Conservation (phyloP, 2,888 invertebrate genomes). For the Xestia rhomboidea region DNA sequence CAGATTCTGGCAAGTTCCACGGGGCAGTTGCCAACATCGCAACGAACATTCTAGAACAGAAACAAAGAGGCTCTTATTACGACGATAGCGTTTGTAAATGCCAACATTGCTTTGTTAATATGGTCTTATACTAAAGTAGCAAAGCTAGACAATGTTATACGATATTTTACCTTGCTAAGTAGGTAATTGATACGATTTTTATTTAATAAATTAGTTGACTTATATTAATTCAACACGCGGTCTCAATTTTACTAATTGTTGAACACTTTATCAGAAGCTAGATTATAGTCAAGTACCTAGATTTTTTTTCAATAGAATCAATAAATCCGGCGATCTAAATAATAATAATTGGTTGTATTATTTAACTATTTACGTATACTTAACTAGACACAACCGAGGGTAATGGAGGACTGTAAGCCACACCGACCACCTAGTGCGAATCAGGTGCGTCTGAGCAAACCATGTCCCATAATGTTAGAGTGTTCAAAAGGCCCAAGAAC, state of each 20-base stretch:
- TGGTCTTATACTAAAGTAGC: background rate
- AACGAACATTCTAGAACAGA: slow-evolving; percentile 64
- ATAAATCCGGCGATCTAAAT: too few species aligned
- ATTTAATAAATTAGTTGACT: background rate
- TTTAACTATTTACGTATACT: too few species aligned
- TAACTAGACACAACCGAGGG: too few species aligned
- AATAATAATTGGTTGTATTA: too few species aligned
- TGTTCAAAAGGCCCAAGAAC: too few species aligned
- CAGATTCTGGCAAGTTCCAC: slow-evolving; percentile 74
- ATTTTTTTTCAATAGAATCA: too few species aligned
- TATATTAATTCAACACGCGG: background rate
- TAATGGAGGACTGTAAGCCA: too few species aligned
- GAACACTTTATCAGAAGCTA: too few species aligned
- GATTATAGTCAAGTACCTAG: too few species aligned
- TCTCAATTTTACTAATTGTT: background rate
- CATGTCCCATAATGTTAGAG: too few species aligned
- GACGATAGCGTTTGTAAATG: slow-evolving; percentile 57
- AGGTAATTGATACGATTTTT: background rate
- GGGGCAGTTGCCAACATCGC: slow-evolving; percentile 69
- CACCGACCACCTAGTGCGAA: too few species aligned
- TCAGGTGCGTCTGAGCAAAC: too few species aligned
- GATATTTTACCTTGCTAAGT: background rate
- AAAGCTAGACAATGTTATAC: background rate
- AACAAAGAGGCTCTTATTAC: slow-evolving; percentile 67
- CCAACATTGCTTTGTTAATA: slow-evolving; percentile 42